These are phyloP conservation scores for Drosophila cognata DNA, from an alignment of 2,888 invertebrate genomes.

Conservation along the genomic window DNA sequence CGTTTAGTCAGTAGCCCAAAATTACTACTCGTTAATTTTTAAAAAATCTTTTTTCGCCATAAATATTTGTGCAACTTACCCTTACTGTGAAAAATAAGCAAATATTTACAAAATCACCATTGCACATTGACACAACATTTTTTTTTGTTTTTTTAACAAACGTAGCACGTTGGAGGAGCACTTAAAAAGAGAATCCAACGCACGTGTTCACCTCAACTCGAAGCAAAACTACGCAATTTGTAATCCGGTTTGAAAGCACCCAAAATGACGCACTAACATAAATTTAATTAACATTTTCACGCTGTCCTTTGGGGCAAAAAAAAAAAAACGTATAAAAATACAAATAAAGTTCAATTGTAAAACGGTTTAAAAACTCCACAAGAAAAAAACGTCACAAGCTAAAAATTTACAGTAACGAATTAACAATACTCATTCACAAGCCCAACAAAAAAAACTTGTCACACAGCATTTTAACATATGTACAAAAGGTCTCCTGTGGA, in stretches of 20 bases:
- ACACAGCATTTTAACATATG: slow-evolving; percentile 56
- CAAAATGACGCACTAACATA: slow-evolving; percentile 67
- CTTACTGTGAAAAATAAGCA: not conserved
- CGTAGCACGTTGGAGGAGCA: not conserved
- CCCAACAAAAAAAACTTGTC: slow-evolving; percentile 73
- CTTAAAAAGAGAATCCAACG: slow-evolving; percentile 4
- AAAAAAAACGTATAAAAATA: slow-evolving; percentile 30
- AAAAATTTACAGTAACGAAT: slow-evolving; percentile 59
- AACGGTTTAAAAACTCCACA: slow-evolving; percentile 36
- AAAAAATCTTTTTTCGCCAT: not conserved
- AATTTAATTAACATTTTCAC: slow-evolving; percentile 71
- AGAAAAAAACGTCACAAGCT: slow-evolving; percentile 29
- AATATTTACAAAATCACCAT: slow-evolving; percentile 19
- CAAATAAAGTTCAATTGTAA: slow-evolving; percentile 42
- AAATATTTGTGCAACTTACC: not conserved
- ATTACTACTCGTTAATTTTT: not conserved
- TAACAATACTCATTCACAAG: slow-evolving; percentile 45
- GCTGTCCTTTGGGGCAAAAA: slow-evolving; percentile 29
- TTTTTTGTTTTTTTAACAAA: not conserved
- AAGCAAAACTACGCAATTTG: slow-evolving; percentile 55
- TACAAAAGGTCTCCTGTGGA: slow-evolving; percentile 50
- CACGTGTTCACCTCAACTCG: slow-evolving; percentile 32
- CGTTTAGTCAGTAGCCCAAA: not conserved
- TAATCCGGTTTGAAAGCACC: slow-evolving; percentile 27
- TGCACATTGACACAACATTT: not conserved